Evolutionary conservation across 2,113 vertebrate genomes (phyloP), one percentile per base, ranked within the genome.

Genomic region (Lepisosteus oculatus): DNA sequence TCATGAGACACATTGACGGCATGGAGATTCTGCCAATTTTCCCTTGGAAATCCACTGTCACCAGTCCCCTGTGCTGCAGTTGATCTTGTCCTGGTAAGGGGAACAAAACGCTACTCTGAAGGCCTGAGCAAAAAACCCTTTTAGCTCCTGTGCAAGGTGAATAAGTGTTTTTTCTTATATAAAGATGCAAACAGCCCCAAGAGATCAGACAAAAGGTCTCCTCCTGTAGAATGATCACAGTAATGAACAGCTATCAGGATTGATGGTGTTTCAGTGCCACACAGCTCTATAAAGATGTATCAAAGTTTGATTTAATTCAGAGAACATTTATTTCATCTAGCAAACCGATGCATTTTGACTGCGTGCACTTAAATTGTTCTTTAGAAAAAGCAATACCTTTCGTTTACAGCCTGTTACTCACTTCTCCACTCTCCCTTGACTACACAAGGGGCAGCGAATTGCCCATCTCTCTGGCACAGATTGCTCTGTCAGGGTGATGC

Each of bases 401-500:
- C 44, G 43, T 56, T 55, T 55, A 8, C 43, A 65, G 29, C 54
- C 63, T 55, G 44, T 65, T 65, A 42, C 61, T 6, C 1, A 51
- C 47, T 51, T 51, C 5, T 51, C 62, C 29, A n/a, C 45, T 65
- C 63, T 66, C 41, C 42, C 66, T 65, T 65, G 55, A 55, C 42
- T 72, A 3, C 8, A 56, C 61, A 61, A n/a, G 61, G 9, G 43
- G n/a, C n/a, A 65, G 15, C 44, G 64, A 15, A 72, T 72, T 72
- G 29, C 55, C 55, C 13, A 12, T n/a, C 15, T 56, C 42, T 45
- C 11, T 72, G 64, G 59, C 65, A 63, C 42, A 64, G 63, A 72
- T 72, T 59, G 57, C 43, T 55, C 61, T 72, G 71, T 61, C 71
- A 72, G 65, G 64, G 67, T 67, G 71, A 67, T 67, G 55, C 61